Evolutionary conservation across 37 sponge, comb jelly and placozoan genomes (phyloP), one percentile per base, ranked within the genome.

Genomic region (Bolinopsis microptera): DNA sequence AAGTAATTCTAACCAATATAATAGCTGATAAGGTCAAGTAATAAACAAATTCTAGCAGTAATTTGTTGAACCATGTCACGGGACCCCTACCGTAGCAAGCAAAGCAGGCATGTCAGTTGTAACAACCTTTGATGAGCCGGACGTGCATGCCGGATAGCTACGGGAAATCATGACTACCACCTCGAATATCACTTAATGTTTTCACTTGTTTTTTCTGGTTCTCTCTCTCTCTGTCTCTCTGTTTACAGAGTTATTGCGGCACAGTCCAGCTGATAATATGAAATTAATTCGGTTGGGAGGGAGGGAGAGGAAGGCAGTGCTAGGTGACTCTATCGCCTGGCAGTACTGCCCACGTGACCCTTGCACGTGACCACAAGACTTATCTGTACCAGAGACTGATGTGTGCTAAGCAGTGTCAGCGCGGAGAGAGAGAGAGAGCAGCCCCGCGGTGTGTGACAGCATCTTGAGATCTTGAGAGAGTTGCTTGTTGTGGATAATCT

Each of bases 281-380:
- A 48, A 48, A 48, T 48, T 48, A 48, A 48, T 48, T 48, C 61
- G 61, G 61, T 48, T 48, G 61, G 61, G 61, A 48, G 61, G 61
- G 61, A 48, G 74, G 74, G 74, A 26, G 74, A 70, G 74, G 74
- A 26, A 70, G 74, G 74, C 74, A 70, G 74, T 70, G 74, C 74
- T 26, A 28, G 74, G 74, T 26, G 74, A 28, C 28, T 70, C 74
- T 28, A 2, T 26, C 30, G 30, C 74, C 74, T 28, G 74, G 74
- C 74, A 70, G 74, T 26, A n/a, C 74, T 8, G 74, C 24, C 21
- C 74, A 70, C 74, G 2, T 70, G 74, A 70, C 74, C 74, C 25
- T 8, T 9, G 3, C 74, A 70, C 74, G 74, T 70, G 74, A 70
- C 61, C 13, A 5, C 61, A 48, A 48, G 61, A 48, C 61, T 48